Base-by-base conservation (phyloP, 2,888 invertebrate genomes). In the Noctuana brunneofusca region DNA sequence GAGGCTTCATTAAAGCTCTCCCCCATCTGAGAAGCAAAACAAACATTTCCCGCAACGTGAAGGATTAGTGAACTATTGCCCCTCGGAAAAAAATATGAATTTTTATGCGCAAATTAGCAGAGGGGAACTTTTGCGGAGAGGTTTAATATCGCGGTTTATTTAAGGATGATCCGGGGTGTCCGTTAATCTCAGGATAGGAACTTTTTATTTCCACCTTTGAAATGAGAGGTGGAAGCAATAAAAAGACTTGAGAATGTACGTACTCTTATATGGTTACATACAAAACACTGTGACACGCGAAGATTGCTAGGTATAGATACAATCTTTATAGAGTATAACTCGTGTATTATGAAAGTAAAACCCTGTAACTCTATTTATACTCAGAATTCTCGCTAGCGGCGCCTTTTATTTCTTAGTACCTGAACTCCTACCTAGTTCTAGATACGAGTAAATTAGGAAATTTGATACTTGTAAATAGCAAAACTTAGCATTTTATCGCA, bases 91-190 rank as follows among this genome's bases (percentile, higher is more conserved):
- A 58, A 59, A 59, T 59, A 52, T 59, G 58, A 59, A 52, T 52
- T 59, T 58, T 59, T 18, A 46, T 59, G 30, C 32, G 30, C 32
- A 57, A 59, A 53, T 59, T 59, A 59, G 53, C 9, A 3, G 32
- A 52, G 59, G 53, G 59, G 27, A 30, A 20, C 8, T 20, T 35
- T 20, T 57, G 6, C n/a, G 32, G 52, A 52, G 55, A n/a, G 18
- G 59, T 53, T 41, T 59, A 59, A 59, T 59, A 59, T 59, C 58
- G 59, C 20, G 43, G 59, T 32, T 59, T 43, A 59, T 30, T 50
- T 38, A 27, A 41, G 22, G 59, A 60, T 60, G 53, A 60, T 52
- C 58, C 58, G 50, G 41, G 35, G 14, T 16, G 41, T 16, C 22
- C 38, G 24, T 38, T 54, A 41, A 46, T 20, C 2, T 43, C 4